Percentiles rank a stretch among this genome's conserved stretches.
phyloP scores from a whole-genome alignment of 2,113 vertebrate genomes.

The Petrocephalus microphthalmus region DNA sequence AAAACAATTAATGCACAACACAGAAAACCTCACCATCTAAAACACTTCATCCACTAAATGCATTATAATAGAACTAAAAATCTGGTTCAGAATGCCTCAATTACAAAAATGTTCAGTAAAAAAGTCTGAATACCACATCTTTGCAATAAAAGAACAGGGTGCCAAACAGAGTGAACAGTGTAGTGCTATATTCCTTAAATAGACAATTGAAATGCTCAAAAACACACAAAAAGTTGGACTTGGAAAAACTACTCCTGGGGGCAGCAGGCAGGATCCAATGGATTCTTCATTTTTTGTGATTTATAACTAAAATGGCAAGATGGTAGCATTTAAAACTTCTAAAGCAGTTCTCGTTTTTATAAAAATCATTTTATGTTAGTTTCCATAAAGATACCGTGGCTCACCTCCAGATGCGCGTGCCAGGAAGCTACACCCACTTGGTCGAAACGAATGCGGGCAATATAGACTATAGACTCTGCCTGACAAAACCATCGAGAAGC shows the following conservation, averaged over 20 bases:
- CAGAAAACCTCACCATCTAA: slow-evolving; percentile 23
- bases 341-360: neutral
- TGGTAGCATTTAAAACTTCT: neutral
- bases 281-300: neutral
- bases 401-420: neutral
- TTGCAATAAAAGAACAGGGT: neutral
- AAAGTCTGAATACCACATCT: slow-evolving; percentile 7
- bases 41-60: slow-evolving; percentile 23
- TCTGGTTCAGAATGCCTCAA: slow-evolving; percentile 16
- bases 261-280: neutral
- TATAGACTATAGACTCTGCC: neutral
- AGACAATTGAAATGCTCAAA: neutral
- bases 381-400: neutral
- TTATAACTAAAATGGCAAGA: slow-evolving; percentile 7
- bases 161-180: neutral
- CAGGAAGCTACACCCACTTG: neutral
- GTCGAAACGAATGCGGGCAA: neutral
- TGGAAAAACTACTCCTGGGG: neutral
- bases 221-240: neutral
- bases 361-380: neutral
- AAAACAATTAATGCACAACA: slow-evolving; percentile 29
- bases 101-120: slow-evolving; percentile 21
- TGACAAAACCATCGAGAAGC: neutral
- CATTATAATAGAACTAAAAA: slow-evolving; percentile 16
- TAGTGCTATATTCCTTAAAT: too few species aligned